These are phyloP conservation scores for Hyperoplus immaculatus DNA, from an alignment of 2,797 vertebrate genomes.

Conservation along the genomic window DNA sequence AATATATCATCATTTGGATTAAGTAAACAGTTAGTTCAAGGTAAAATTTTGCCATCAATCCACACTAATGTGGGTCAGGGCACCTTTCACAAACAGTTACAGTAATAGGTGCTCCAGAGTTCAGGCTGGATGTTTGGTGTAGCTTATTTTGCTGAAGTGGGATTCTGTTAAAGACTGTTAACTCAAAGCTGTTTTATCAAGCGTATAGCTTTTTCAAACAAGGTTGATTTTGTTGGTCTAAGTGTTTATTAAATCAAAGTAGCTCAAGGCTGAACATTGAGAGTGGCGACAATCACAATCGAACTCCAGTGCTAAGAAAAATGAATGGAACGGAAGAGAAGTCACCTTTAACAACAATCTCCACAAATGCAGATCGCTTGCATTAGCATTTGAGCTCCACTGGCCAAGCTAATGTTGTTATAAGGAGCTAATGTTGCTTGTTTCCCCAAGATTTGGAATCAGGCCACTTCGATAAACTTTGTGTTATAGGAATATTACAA, in stretches of 20 bases:
- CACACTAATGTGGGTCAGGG: background rate
- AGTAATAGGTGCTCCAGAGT: background rate
- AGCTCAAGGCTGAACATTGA: background rate
- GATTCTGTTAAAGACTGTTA: background rate
- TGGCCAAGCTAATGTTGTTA: background rate
- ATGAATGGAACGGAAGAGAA: slow-evolving; percentile 1
- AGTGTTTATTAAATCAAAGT: background rate
- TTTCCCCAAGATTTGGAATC: background rate
- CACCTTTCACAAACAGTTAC: background rate
- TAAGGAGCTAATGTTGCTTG: too few relatives aligned
- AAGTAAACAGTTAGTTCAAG: slow-evolving; percentile 6
- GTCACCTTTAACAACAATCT: slow-evolving; percentile 27
- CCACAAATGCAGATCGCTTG: slow-evolving; percentile 8
- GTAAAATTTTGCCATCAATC: background rate
- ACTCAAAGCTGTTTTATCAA: slow-evolving; percentile 1
- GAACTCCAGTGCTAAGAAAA: background rate
- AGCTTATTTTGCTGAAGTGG: background rate
- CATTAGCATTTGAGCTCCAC: slow-evolving; percentile 7
- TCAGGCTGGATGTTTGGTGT: slow-evolving; percentile 1
- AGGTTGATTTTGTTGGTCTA: background rate
- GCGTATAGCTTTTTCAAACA: background rate
- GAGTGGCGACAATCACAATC: background rate
- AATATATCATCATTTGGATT: slow-evolving; percentile 4
- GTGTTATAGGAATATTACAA: background rate
- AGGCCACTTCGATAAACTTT: too few relatives aligned